Evolutionary conservation across 2,888 invertebrate genomes (phyloP).

Genomic region (Ceraclea dissimilis): DNA sequence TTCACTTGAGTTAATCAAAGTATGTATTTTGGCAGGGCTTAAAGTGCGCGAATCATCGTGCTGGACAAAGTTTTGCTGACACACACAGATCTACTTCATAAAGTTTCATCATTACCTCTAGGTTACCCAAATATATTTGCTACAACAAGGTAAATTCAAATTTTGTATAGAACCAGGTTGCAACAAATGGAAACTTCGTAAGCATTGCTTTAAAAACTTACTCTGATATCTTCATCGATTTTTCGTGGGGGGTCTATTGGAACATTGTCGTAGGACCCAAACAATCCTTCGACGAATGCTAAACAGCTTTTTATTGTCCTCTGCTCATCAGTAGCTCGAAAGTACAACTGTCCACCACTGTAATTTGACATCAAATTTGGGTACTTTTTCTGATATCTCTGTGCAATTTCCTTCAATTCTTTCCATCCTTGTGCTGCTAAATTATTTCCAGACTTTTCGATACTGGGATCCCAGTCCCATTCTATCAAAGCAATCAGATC

Average conservation of each 20-base stretch:
- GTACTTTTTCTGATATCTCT: conserved; percentile 50
- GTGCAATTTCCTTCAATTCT: conserved; percentile 59
- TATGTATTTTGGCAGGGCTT: too few species aligned
- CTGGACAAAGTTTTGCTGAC: too few species aligned
- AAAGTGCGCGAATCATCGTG: too few species aligned
- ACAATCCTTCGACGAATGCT: conserved; percentile 52
- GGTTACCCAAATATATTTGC: too few species aligned
- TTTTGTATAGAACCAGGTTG: too few species aligned
- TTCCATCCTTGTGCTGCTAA: conserved; percentile 56
- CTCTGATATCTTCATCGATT: conserved; percentile 37
- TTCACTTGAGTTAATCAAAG: too few species aligned
- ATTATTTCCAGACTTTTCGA: conserved; percentile 47
- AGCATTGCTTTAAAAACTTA: too few species aligned
- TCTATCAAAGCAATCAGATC: conserved; percentile 51
- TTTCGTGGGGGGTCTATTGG: conserved; percentile 30
- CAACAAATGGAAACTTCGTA: too few species aligned
- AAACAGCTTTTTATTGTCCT: conserved; percentile 53
- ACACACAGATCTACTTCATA: too few species aligned
- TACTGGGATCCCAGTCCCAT: conserved; percentile 59
- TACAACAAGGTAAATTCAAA: too few species aligned
- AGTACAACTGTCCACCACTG: conserved; percentile 44
- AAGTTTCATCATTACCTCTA: too few species aligned
- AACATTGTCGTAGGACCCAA: conserved; percentile 32
- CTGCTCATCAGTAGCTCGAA: conserved; percentile 53
- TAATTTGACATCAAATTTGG: conserved; percentile 42